phyloP scores from a whole-genome alignment of 2,797 vertebrate genomes.

The Basileuterus tristriatus region DNA sequence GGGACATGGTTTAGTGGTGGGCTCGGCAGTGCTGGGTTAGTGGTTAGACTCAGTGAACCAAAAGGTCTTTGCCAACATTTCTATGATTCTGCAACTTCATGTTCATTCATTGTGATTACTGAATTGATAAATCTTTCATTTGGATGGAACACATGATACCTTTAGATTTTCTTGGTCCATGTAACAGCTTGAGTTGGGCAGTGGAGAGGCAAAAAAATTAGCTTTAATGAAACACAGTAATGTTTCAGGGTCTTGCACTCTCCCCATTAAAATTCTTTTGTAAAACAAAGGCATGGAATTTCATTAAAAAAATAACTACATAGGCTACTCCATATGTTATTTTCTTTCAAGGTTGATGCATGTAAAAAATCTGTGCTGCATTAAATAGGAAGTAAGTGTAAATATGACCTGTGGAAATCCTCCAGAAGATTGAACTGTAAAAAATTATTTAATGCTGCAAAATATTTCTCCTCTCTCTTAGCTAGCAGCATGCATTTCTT shows the following conservation, averaged over 20 bases:
- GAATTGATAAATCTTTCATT: background rate
- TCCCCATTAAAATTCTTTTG: constrained; percentile 50
- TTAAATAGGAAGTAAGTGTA: constrained; percentile 45
- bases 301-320: background rate
- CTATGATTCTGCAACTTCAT: background rate
- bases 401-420: background rate
- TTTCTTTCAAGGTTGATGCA: background rate
- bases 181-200: background rate
- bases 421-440: constrained; percentile 35
- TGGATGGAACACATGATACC: background rate
- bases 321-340: background rate
- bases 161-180: background rate
- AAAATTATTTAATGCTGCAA: background rate
- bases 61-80: background rate
- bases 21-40: background rate
- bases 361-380: constrained; percentile 17
- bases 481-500: background rate
- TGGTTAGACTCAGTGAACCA: background rate
- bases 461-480: constrained; percentile 5
- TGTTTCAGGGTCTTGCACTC: constrained; percentile 32
- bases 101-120: background rate
- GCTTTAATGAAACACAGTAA: constrained; percentile 17
- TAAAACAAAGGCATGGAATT: constrained; percentile 51
- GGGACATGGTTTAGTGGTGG: background rate
- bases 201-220: background rate